A percentile compares a stretch with the other conserved stretches of the same genome.
Evolutionary conservation across 2,888 invertebrate species (phyloP).

Genomic region (Brenthis ino): DNA sequence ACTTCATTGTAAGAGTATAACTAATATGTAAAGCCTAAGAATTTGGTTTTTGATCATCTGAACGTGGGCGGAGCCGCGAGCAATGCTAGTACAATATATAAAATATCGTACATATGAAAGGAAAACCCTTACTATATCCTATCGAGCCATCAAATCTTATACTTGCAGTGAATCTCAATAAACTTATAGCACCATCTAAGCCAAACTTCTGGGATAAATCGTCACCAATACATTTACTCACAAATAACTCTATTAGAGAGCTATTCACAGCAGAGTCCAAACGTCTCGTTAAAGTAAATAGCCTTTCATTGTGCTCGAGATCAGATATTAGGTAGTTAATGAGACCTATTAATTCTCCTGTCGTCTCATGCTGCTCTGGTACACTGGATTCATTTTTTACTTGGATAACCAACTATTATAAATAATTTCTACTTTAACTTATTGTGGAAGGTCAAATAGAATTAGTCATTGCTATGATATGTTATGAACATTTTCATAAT

Average conservation of each 20-base stretch:
- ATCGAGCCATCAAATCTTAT: background rate
- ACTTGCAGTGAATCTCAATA: background rate
- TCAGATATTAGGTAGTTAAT: conserved; percentile 47
- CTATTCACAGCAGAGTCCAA: conserved; percentile 38
- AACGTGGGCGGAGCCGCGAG: too few relatives aligned
- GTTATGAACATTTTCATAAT: too few relatives aligned
- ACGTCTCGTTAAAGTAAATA: conserved; percentile 44
- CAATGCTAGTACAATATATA: too few relatives aligned
- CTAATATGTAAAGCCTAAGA: too few relatives aligned
- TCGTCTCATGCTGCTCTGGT: conserved; percentile 47
- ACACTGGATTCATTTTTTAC: conserved; percentile 47
- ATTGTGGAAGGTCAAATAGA: too few relatives aligned
- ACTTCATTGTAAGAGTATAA: too few relatives aligned
- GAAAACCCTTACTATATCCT: background rate
- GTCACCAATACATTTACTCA: conserved; percentile 32
- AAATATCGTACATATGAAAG: background rate
- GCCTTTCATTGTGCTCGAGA: conserved; percentile 40
- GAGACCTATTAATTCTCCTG: conserved; percentile 50
- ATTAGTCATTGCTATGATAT: too few relatives aligned
- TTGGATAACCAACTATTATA: background rate
- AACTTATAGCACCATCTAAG: background rate
- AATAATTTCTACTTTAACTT: background rate
- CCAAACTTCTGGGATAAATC: conserved; percentile 33
- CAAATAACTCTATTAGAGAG: conserved; percentile 35
- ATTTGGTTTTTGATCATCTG: too few relatives aligned